A percentile compares a stretch with the other conserved stretches of the same genome.
Evolutionary conservation across 1,140 invertebrate genomes (phyloP).

Genomic region (Drosophila busckii): DNA sequence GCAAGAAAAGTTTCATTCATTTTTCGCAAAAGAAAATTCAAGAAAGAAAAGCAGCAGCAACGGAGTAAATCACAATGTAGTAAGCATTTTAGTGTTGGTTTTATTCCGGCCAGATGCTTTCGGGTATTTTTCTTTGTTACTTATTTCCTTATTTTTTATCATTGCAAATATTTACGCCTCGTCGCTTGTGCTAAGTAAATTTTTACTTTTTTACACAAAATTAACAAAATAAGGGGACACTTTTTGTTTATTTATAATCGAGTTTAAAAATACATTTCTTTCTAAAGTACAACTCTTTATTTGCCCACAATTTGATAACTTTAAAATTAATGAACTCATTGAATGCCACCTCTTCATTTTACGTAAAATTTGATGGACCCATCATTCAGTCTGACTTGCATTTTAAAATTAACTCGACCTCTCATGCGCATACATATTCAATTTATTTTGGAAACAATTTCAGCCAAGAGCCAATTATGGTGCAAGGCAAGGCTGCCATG

Average conservation of each 20-base stretch:
- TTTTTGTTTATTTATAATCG: too few species aligned
- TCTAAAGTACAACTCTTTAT: too few species aligned
- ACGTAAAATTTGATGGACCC: not conserved
- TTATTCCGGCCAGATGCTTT: constrained; percentile 2
- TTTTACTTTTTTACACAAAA: constrained; percentile 19
- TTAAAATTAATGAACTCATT: too few species aligned
- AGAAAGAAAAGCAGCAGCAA: constrained; percentile 27
- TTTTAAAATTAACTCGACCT: constrained; percentile 28
- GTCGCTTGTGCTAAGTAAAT: constrained; percentile 4
- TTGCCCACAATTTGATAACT: too few species aligned
- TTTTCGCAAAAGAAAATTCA: constrained; percentile 15
- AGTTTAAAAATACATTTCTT: too few species aligned
- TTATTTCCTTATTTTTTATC: constrained; percentile 11
- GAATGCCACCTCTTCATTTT: too few species aligned
- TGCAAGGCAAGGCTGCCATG: constrained; percentile 43
- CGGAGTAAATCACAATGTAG: constrained; percentile 28
- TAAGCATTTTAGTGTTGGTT: constrained; percentile 33
- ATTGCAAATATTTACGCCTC: constrained; percentile 37
- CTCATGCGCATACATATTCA: not conserved
- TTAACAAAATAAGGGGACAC: not conserved
- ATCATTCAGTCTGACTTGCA: constrained; percentile 14
- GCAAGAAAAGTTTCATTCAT: constrained; percentile 43
- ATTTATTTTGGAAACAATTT: too few species aligned
- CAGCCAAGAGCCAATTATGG: constrained; percentile 29
- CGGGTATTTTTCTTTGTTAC: constrained; percentile 3